phyloP scores from a whole-genome alignment of 2,888 invertebrate species.

The Patella depressa region DNA sequence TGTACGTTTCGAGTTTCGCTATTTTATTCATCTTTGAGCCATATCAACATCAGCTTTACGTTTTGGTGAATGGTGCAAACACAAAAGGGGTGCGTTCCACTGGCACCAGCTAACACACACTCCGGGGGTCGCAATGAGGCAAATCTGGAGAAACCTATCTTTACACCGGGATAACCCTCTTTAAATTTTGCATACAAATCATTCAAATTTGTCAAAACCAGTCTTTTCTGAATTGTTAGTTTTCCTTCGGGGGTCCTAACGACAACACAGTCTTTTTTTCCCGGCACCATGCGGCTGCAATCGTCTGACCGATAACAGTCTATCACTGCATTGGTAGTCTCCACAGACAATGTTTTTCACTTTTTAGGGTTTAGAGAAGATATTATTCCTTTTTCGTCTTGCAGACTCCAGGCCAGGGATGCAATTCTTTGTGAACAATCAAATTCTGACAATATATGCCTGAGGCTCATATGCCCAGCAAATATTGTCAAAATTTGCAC shows the following conservation, averaged over 20 bases:
- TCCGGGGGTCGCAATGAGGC: not conserved
- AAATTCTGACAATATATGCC: not conserved
- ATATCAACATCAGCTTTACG: not conserved
- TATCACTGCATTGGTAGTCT: not conserved
- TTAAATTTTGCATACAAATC: not conserved
- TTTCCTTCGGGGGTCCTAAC: too few species aligned
- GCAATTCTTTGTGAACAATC: too few species aligned
- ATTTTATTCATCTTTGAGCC: not conserved
- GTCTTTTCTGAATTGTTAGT: too few species aligned
- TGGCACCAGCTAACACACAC: constrained; percentile 1
- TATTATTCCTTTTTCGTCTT: not conserved
- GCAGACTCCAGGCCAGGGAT: too few species aligned
- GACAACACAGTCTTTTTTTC: too few species aligned
- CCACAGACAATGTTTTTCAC: not conserved
- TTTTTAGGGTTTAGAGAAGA: not conserved
- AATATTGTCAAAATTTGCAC: not conserved
- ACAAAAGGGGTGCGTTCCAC: constrained; percentile 6
- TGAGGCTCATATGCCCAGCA: not conserved
- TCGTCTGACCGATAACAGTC: not conserved
- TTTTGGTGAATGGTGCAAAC: constrained; percentile 9
- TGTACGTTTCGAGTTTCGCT: not conserved
- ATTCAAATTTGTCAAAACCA: too few species aligned
- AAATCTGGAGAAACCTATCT: constrained; percentile 8
- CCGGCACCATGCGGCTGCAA: too few species aligned
- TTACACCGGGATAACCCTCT: not conserved